These are phyloP conservation scores for Hippocampus guttulatus DNA, from an alignment of 2,113 vertebrate genomes.

Conservation along the genomic window DNA sequence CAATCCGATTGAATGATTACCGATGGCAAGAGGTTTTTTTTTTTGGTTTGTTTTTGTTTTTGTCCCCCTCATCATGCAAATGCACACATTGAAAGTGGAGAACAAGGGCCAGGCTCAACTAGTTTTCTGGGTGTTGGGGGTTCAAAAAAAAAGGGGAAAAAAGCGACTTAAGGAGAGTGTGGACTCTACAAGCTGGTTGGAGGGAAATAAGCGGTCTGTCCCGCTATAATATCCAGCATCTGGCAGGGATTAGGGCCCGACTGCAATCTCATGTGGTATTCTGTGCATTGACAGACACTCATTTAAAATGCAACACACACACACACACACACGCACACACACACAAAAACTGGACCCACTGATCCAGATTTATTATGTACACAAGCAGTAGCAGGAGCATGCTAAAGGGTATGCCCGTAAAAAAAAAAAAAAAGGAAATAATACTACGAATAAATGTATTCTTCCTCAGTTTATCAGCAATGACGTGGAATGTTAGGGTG, in stretches of 20 bases:
- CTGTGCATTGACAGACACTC: slow-evolving; percentile 28
- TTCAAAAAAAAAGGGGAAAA: background rate
- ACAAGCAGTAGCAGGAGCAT: background rate
- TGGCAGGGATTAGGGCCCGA: slow-evolving; percentile 53
- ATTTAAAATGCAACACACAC: slow-evolving; percentile 7
- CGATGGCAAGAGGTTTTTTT: slow-evolving; percentile 32
- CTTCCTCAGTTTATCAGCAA: too few species aligned
- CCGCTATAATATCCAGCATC: slow-evolving; percentile 50
- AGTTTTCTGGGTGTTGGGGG: background rate
- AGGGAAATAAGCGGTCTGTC: slow-evolving; percentile 19
- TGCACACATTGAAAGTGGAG: slow-evolving; percentile 12
- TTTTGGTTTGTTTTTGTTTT: slow-evolving; percentile 44
- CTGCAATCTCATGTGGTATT: slow-evolving; percentile 33
- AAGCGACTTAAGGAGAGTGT: background rate
- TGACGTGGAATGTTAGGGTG: too few species aligned
- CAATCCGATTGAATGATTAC: slow-evolving; percentile 68
- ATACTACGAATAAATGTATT: too few species aligned
- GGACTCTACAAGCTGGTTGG: slow-evolving; percentile 1
- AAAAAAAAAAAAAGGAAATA: background rate
- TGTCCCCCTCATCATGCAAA: slow-evolving; percentile 36
- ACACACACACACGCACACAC: slow-evolving; percentile 1
- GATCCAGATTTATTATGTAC: background rate
- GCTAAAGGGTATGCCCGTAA: background rate
- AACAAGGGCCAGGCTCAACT: background rate
- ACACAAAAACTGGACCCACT: background rate